These are phyloP conservation scores for Glaucopsyche alexis DNA, from an alignment of 2,888 invertebrate species.

Conservation along the genomic window DNA sequence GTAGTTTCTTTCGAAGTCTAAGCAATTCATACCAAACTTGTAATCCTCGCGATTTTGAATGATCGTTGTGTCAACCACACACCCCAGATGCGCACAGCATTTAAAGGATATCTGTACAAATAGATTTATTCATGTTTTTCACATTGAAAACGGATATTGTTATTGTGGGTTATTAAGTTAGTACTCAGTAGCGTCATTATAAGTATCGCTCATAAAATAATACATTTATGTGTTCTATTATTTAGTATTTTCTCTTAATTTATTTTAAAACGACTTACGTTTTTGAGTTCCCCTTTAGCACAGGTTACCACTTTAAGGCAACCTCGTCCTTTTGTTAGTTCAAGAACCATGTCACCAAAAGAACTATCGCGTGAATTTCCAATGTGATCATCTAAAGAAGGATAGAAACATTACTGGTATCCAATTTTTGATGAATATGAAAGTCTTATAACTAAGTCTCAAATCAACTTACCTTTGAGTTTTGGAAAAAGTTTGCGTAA, in stretches of 20 bases:
- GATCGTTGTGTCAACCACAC: slow-evolving; percentile 36
- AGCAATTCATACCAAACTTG: slow-evolving; percentile 39
- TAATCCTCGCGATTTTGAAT: slow-evolving; percentile 38
- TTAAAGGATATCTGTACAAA: slow-evolving; percentile 44
- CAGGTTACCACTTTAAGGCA: slow-evolving; percentile 51
- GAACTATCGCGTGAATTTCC: slow-evolving; percentile 52
- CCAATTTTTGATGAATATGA: no score
- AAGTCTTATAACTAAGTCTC: slow-evolving; percentile 29
- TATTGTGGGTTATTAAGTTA: no score
- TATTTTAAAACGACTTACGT: slow-evolving; percentile 45
- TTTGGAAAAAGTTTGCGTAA: slow-evolving; percentile 44
- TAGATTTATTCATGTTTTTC: background rate
- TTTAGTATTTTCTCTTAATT: background rate
- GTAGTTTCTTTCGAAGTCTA: slow-evolving; percentile 37
- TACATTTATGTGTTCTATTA: no score
- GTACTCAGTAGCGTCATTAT: no score
- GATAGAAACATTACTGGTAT: background rate
- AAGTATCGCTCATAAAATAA: no score
- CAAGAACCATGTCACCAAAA: slow-evolving; percentile 46
- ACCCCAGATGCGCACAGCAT: slow-evolving; percentile 42
- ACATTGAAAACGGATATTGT: no score
- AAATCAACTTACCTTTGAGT: slow-evolving; percentile 47
- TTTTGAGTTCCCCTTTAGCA: slow-evolving; percentile 48
- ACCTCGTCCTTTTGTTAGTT: slow-evolving; percentile 44
- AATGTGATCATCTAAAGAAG: slow-evolving; percentile 53